Conservation (phyloP, 2,797 vertebrate genomes). For the Crenuchus spilurus region DNA sequence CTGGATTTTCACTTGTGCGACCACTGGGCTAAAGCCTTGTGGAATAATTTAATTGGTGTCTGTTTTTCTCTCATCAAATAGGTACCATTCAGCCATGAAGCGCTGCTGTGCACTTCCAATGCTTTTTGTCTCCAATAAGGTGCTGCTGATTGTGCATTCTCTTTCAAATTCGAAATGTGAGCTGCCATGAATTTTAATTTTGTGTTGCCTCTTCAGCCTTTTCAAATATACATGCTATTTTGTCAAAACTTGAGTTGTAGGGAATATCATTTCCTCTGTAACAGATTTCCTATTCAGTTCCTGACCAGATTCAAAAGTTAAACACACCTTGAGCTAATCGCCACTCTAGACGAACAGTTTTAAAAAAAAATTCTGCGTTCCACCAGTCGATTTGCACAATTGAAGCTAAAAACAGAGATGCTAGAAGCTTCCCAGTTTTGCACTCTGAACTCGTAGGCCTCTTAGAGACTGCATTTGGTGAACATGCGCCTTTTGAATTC, state of each 20-base stretch:
- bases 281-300: conserved; percentile 4
- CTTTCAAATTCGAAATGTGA: conserved; percentile 65
- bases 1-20: conserved; percentile 60
- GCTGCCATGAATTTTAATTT: conserved; percentile 65
- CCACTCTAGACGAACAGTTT: not conserved
- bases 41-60: conserved; percentile 79
- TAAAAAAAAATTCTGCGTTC: not conserved
- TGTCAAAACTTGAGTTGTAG: conserved; percentile 63
- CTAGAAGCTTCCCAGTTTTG: not conserved
- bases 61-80: conserved; percentile 71
- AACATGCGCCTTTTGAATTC: conserved; percentile 84
- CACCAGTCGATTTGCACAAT: not conserved
- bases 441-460: conserved; percentile 46
- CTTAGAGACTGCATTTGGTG: conserved; percentile 49
- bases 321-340: conserved; percentile 3
- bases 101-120: conserved; percentile 57
- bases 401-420: conserved; percentile 9
- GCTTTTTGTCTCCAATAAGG: conserved; percentile 65
- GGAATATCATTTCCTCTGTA: conserved; percentile 46
- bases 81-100: conserved; percentile 65
- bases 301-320: conserved; percentile 10
- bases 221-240: conserved; percentile 70
- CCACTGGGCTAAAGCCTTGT: conserved; percentile 74
- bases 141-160: conserved; percentile 55
- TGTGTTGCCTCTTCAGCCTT: conserved; percentile 55